Conservation (phyloP, 2,113 vertebrate genomes). For the Pollachius pollachius region DNA sequence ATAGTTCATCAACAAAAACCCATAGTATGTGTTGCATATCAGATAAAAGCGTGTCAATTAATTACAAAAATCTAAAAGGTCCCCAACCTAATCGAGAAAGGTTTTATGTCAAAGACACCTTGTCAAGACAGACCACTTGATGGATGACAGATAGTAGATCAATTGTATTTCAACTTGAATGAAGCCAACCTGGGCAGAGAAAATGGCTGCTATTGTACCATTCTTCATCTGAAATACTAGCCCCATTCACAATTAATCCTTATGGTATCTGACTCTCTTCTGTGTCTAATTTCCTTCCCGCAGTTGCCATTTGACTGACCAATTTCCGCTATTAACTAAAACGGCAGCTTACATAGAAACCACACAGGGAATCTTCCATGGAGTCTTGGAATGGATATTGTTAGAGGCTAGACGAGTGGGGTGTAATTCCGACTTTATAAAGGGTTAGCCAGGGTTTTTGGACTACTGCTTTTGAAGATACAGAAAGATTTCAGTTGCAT, state of each 20-base stretch:
- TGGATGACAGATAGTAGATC: conserved; percentile 13
- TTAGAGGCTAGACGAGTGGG: too few relatives aligned
- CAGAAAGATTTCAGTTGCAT: too few relatives aligned
- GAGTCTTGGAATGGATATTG: too few relatives aligned
- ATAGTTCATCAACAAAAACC: neutral
- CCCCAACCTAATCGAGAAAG: neutral
- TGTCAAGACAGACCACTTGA: conserved; percentile 28
- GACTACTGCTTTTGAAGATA: too few relatives aligned
- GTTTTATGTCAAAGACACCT: conserved; percentile 14
- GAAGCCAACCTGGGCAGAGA: conserved; percentile 22
- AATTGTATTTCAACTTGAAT: conserved; percentile 44
- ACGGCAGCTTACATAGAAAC: neutral
- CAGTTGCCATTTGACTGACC: conserved; percentile 3
- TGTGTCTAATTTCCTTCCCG: conserved; percentile 41
- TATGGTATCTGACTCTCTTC: conserved; percentile 11
- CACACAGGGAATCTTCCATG: too few relatives aligned
- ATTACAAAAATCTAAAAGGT: neutral
- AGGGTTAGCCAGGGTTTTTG: too few relatives aligned
- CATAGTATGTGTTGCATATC: neutral
- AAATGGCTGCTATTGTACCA: conserved; percentile 15
- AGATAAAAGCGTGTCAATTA: neutral
- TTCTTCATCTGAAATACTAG: conserved; percentile 41
- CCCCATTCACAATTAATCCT: conserved; percentile 42
- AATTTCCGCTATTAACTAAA: conserved; percentile 27
- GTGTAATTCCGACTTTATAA: too few relatives aligned